Base-by-base conservation (phyloP, 2,113 vertebrate genomes). In the Vombatus ursinus region DNA sequence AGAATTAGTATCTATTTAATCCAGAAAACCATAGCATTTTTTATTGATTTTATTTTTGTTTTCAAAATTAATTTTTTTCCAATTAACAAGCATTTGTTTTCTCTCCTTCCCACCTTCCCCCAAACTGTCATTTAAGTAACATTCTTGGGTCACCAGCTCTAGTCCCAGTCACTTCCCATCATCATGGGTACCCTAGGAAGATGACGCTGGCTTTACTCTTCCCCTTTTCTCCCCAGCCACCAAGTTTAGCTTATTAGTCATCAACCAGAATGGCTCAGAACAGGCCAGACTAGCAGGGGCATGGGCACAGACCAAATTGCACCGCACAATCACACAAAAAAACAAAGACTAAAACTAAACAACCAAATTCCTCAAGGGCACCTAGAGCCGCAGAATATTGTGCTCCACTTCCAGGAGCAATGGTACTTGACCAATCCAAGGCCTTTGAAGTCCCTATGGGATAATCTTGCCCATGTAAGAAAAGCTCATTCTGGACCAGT, bases 321-420 rank as follows among this genome's bases (percentile, higher is more conserved):
- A 37, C 57, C 37, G 31, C 57, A 68, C 28, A 68, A 31, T 68
- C 57, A 68, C 31, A 68, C 3, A 11, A 10, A 52, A 19, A 16
- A 28, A 9, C 8, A 8, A 10, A 26, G 0, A 8, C 8, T 25
- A 8, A 8, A 7, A 51, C 8, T n/a, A n/a, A 9, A 6, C 26
- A 61, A 31, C 28, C 57, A 68, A 68, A 68, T 68, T 68, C 57
- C 31, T 68, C 11, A 68, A 28, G 11, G 57, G 3, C 11, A 31
- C 54, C 54, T 28, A 57, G 54, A 28, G 26, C 9, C 54, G 9
- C 25, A 28, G 26, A 57, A 57, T 57, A 57, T 57, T 57, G 25
- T 28, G 28, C 57, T 68, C 31, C 37, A 44, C 37, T 84, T 84
- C n/a, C 11, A 84, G 16, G 19, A 84, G 6, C 6, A 44, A 84